A percentile compares a stretch with the other conserved stretches of the same genome.
phyloP scores from a whole-genome alignment of 2,888 invertebrate species.

The Mythimna ferrago region DNA sequence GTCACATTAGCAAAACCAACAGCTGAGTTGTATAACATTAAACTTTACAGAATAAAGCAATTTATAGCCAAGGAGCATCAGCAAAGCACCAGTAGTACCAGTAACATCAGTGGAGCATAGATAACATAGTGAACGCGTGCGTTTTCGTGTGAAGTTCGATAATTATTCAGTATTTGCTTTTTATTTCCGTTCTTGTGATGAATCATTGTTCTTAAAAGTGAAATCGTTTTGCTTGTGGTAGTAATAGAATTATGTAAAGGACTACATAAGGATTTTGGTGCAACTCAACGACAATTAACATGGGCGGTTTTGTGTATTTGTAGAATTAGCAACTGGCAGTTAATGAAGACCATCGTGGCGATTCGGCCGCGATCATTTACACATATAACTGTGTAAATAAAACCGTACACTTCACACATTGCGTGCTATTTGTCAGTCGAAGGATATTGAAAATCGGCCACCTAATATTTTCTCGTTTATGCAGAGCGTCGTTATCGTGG shows the following conservation, averaged over 20 bases:
- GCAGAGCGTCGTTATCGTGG: constrained; percentile 83
- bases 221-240: constrained; percentile 16
- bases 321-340: constrained; percentile 66
- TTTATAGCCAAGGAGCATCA: constrained; percentile 59
- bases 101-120: constrained; percentile 62
- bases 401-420: constrained; percentile 38
- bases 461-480: constrained; percentile 80
- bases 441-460: constrained; percentile 76
- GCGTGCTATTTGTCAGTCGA: constrained; percentile 55
- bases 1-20: constrained; percentile 52
- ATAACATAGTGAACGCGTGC: constrained; percentile 63
- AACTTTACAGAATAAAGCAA: constrained; percentile 47
- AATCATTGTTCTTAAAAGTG: constrained; percentile 29
- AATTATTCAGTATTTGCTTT: constrained; percentile 62
- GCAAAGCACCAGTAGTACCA: constrained; percentile 58
- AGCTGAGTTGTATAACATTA: constrained; percentile 50
- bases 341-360: constrained; percentile 60
- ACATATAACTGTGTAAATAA: constrained; percentile 62
- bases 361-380: constrained; percentile 59
- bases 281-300: constrained; percentile 53
- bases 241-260: constrained; percentile 18
- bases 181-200: constrained; percentile 51
- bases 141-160: constrained; percentile 64
- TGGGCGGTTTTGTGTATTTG: constrained; percentile 65
- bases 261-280: constrained; percentile 13